phyloP scores from a whole-genome alignment of 2,888 invertebrate species.

The Synanthedon andrenaeformis region DNA sequence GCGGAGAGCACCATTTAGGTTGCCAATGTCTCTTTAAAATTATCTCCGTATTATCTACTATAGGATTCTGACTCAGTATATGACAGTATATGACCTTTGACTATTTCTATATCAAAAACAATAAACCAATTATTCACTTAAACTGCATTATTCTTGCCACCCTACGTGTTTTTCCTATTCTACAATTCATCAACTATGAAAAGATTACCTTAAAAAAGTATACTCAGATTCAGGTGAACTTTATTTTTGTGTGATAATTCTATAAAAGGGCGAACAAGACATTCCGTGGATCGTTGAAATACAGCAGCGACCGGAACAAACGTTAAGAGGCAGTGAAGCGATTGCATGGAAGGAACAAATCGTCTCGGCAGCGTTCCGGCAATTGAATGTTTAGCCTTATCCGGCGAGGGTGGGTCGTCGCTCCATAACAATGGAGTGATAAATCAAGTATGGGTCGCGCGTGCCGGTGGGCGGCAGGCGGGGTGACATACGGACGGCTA shows the following conservation, averaged over 20 bases:
- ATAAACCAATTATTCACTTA: no score
- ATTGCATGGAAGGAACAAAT: constrained; percentile 56
- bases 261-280: no score
- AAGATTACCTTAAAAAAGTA: no score
- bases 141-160: no score
- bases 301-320: constrained; percentile 24
- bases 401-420: constrained; percentile 58
- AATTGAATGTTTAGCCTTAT: constrained; percentile 67
- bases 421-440: constrained; percentile 65
- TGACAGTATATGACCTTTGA: no score
- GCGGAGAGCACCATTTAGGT: constrained; percentile 42
- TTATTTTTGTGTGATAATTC: no score
- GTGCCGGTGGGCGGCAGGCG: constrained; percentile 34
- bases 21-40: constrained; percentile 37
- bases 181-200: no score
- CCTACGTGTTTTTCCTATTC: no score
- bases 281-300: constrained; percentile 6
- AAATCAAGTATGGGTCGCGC: constrained; percentile 67
- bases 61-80: no score
- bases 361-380: constrained; percentile 60
- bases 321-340: constrained; percentile 26
- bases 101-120: no score
- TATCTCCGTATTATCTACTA: background rate
- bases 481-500: constrained; percentile 12
- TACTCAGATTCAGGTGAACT: no score